These are phyloP conservation scores for Rhinoraja longicauda DNA, from an alignment of 2,797 vertebrate genomes.

Conservation along the genomic window DNA sequence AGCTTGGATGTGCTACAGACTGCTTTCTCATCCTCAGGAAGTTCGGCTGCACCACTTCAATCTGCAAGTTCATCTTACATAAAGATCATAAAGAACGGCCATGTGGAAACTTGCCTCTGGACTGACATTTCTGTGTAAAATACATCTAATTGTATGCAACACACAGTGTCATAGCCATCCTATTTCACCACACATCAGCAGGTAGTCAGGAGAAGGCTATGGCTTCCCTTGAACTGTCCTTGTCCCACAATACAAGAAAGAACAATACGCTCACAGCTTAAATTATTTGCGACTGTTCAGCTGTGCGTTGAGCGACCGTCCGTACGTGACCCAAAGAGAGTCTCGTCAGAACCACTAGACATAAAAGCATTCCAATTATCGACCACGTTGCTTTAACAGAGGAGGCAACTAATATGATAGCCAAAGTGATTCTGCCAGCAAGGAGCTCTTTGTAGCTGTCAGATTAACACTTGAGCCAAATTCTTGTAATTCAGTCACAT, in stretches of 20 bases:
- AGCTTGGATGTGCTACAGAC: conserved; percentile 80
- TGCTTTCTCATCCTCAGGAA: conserved; percentile 77
- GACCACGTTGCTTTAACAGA: conserved; percentile 67
- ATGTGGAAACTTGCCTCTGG: conserved; percentile 75
- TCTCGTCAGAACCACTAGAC: conserved; percentile 84
- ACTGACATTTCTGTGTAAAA: conserved; percentile 65
- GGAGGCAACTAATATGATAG: conserved; percentile 69
- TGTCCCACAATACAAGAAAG: conserved; percentile 60
- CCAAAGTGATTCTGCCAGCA: conserved; percentile 63
- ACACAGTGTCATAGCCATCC: conserved; percentile 73
- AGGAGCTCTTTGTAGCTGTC: conserved; percentile 70
- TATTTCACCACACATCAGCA: conserved; percentile 71
- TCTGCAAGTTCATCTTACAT: conserved; percentile 76
- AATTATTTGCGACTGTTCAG: conserved; percentile 89
- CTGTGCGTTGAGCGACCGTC: conserved; percentile 70
- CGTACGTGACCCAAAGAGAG: conserved; percentile 77
- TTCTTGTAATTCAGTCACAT: conserved; percentile 73
- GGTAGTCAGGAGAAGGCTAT: conserved; percentile 60
- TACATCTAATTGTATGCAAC: conserved; percentile 79
- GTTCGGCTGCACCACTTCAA: conserved; percentile 70
- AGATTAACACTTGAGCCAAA: conserved; percentile 75
- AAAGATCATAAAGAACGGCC: conserved; percentile 73
- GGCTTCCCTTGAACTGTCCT: conserved; percentile 79
- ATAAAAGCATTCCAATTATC: conserved; percentile 89
- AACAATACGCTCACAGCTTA: conserved; percentile 79